Conservation (phyloP, 2,888 invertebrate genomes). For the Lypha dubia region DNA sequence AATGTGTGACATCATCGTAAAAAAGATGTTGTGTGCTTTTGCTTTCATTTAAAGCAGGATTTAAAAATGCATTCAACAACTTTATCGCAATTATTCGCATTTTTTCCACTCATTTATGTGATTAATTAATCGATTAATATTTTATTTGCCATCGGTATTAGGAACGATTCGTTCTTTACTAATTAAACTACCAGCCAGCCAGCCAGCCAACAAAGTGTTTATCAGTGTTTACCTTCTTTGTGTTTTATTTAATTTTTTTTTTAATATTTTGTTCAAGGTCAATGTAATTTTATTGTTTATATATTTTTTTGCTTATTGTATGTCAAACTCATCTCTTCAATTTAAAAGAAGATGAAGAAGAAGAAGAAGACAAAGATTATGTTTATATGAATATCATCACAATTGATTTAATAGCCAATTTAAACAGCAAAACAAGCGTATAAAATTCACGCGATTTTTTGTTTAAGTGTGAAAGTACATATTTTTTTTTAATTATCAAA, state of each 20-base stretch:
- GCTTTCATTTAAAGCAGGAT: no score
- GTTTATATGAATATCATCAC: constrained; percentile 38
- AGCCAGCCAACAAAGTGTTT: background rate
- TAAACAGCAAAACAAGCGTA: constrained; percentile 46
- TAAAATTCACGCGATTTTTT: constrained; percentile 47
- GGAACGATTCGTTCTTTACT: background rate
- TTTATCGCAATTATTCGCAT: no score
- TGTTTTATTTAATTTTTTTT: constrained; percentile 23
- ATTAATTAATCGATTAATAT: no score
- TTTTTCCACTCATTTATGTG: no score
- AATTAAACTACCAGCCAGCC: background rate
- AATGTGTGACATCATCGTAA: no score
- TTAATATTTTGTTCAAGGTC: constrained; percentile 57
- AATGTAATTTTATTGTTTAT: constrained; percentile 63
- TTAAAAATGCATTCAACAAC: no score
- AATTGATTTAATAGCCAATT: constrained; percentile 65
- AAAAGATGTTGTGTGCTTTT: no score
- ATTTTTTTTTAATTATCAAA: constrained; percentile 32
- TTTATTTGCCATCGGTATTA: no score
- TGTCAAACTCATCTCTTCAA: constrained; percentile 62
- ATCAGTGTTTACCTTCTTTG: constrained; percentile 27
- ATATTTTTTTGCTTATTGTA: constrained; percentile 52
- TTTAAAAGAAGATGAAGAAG: constrained; percentile 36
- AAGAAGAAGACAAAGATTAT: constrained; percentile 34
- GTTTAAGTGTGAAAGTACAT: constrained; percentile 59